A percentile compares a stretch with the other conserved stretches of the same genome.
These are phyloP conservation scores for Andrena bicolor DNA, from an alignment of 2,888 invertebrate genomes.

Conservation along the genomic window DNA sequence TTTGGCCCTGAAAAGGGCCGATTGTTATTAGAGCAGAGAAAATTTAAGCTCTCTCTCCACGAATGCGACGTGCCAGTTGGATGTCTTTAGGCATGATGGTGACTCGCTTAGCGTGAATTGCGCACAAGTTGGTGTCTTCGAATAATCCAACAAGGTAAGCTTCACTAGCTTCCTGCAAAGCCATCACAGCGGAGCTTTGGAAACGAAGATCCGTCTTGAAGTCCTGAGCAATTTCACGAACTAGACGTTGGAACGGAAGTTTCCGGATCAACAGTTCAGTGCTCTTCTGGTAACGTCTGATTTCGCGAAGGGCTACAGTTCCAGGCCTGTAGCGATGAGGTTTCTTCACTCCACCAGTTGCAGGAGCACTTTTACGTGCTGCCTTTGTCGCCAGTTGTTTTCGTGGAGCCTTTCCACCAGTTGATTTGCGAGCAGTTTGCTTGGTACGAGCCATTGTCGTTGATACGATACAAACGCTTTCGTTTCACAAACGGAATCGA, in stretches of 20 bases:
- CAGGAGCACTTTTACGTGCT: constrained; percentile 90
- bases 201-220: constrained; percentile 89
- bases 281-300: constrained; percentile 90
- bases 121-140: constrained; percentile 60
- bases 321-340: constrained; percentile 90
- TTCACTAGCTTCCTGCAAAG: constrained; percentile 88
- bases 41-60: constrained; percentile 85
- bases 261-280: constrained; percentile 90
- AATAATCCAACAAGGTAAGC: constrained; percentile 87
- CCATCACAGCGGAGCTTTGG: constrained; percentile 90
- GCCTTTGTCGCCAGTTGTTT: constrained; percentile 91
- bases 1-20: too few relatives aligned
- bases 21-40: too few relatives aligned
- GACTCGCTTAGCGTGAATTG: constrained; percentile 57
- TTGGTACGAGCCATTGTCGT: constrained; percentile 11
- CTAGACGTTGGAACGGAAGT: constrained; percentile 90
- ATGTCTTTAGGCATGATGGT: constrained; percentile 66
- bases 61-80: constrained; percentile 85
- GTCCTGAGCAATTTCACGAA: constrained; percentile 91
- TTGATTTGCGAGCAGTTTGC: constrained; percentile 85
- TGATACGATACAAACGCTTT: too few relatives aligned
- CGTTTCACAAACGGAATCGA: neutral
- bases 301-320: constrained; percentile 90
- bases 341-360: constrained; percentile 91
- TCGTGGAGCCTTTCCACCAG: constrained; percentile 86